Conservation (phyloP, 1,140 invertebrate genomes). For the Atta colombica region DNA sequence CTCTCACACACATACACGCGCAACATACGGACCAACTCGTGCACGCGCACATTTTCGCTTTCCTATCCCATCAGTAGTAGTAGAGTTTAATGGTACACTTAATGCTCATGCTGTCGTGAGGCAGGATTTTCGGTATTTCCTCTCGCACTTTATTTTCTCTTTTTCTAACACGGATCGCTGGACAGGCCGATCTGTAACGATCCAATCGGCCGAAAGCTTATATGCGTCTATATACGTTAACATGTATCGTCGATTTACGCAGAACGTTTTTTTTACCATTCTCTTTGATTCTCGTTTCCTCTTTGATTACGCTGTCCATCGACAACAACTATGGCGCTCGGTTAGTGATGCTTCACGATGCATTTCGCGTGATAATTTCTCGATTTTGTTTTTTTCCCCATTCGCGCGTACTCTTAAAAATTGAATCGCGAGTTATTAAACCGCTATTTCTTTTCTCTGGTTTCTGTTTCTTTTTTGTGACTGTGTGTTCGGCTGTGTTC, state of each 20-base stretch:
- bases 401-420: neutral
- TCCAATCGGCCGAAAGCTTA: constrained; percentile 42
- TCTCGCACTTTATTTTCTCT: neutral
- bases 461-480: neutral
- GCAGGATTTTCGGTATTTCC: constrained; percentile 63
- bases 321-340: constrained; percentile 26
- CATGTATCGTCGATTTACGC: constrained; percentile 25
- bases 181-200: constrained; percentile 14
- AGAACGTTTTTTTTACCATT: constrained; percentile 18
- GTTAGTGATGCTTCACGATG: constrained; percentile 17
- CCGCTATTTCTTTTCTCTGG: neutral
- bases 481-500: neutral
- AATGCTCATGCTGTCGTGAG: constrained; percentile 66
- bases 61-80: constrained; percentile 18
- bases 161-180: constrained; percentile 26
- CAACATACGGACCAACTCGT: constrained; percentile 42
- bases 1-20: constrained; percentile 35
- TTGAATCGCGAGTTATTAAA: constrained; percentile 24
- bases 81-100: constrained; percentile 52
- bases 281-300: constrained; percentile 39
- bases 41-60: constrained; percentile 34
- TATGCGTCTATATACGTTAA: constrained; percentile 30
- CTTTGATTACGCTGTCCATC: constrained; percentile 27
- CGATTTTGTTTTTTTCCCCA: neutral
- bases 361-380: constrained; percentile 23